Evolutionary conservation across 2,888 invertebrate species (phyloP).

Genomic region (Cinara cedri): DNA sequence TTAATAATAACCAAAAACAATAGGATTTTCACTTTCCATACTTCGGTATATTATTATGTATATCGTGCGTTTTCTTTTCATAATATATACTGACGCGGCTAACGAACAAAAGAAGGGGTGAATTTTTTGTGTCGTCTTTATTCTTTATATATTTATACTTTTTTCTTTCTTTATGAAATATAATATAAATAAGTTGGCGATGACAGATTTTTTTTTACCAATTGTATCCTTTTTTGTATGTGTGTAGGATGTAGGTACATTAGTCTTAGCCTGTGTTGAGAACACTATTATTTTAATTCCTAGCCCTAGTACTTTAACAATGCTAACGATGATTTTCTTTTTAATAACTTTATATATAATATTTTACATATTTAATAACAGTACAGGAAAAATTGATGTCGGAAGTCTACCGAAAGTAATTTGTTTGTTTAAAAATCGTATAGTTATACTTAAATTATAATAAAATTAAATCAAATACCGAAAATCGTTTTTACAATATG

Average conservation of each 20-base stretch:
- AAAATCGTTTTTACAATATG: too few species aligned
- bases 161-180: neutral
- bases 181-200: slow-evolving; percentile 6
- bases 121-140: neutral
- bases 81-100: neutral
- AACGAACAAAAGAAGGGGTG: neutral
- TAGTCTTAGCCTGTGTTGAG: neutral
- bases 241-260: neutral
- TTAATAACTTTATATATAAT: too few species aligned
- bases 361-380: too few species aligned
- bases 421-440: too few species aligned
- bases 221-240: neutral
- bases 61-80: too few species aligned
- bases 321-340: neutral
- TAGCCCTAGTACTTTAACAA: neutral
- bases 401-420: too few species aligned
- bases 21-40: too few species aligned
- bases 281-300: neutral
- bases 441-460: too few species aligned
- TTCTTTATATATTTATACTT: neutral
- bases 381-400: too few species aligned
- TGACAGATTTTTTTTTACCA: neutral
- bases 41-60: too few species aligned
- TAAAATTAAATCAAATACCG: too few species aligned
- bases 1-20: too few species aligned